These are phyloP conservation scores for Atrina japonica DNA, from an alignment of 2,888 invertebrate genomes.

Conservation along the genomic window DNA sequence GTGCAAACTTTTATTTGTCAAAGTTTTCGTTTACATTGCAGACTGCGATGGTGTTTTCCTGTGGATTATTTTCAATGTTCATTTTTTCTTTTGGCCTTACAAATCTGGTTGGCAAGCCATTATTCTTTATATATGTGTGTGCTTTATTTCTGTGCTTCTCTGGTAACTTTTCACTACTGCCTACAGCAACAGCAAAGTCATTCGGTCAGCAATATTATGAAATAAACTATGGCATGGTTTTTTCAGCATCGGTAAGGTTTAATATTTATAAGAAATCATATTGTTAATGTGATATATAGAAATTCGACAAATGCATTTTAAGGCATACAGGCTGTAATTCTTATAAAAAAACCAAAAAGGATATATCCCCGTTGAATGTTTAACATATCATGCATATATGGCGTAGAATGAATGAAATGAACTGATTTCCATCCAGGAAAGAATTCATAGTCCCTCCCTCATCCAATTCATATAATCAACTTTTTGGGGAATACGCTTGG, in stretches of 20 bases:
- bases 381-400: neutral
- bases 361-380: too few species aligned
- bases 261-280: neutral
- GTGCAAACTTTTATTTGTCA: too few species aligned
- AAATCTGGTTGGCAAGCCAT: constrained; percentile 61
- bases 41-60: constrained; percentile 58
- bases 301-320: neutral
- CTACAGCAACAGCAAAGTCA: constrained; percentile 76
- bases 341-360: too few species aligned
- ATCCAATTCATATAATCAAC: too few species aligned
- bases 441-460: too few species aligned
- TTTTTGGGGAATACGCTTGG: too few species aligned
- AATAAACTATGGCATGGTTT: constrained; percentile 77
- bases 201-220: constrained; percentile 78
- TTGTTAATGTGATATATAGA: neutral
- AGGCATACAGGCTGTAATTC: too few species aligned
- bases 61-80: constrained; percentile 52
- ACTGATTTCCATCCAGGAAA: too few species aligned
- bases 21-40: constrained; percentile 46
- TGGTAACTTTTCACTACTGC: constrained; percentile 78
- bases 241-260: constrained; percentile 69
- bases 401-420: too few species aligned
- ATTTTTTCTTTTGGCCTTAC: constrained; percentile 64
- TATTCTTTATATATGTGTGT: constrained; percentile 77
- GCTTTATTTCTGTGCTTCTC: constrained; percentile 76